Percentiles rank a stretch among this genome's conserved stretches.
Conservation (phyloP, 1,140 invertebrate species). For the Drosophila melanogaster region DNA sequence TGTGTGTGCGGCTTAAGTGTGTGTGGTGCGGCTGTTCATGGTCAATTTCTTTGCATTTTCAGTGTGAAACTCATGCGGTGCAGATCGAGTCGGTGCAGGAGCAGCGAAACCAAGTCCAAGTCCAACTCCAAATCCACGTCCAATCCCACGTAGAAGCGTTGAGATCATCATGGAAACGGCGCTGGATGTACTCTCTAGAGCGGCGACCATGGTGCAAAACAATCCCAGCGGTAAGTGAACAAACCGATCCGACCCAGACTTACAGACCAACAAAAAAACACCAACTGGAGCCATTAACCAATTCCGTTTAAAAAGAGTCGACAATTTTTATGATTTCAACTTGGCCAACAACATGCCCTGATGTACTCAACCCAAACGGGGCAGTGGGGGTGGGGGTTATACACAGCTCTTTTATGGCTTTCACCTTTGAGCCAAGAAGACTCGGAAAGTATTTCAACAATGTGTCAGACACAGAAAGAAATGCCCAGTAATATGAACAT, state of each 20-base stretch:
- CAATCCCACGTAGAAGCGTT: conserved; percentile 5
- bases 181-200: conserved; percentile 94
- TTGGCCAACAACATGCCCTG: conserved; percentile 9
- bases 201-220: conserved; percentile 95
- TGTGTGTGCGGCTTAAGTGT: not conserved
- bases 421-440: conserved; percentile 62
- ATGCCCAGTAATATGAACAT: no score
- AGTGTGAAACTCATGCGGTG: conserved; percentile 80
- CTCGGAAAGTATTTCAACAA: conserved; percentile 49
- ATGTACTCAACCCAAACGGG: conserved; percentile 4
- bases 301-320: conserved; percentile 62
- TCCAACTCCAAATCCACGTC: conserved; percentile 39
- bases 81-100: conserved; percentile 58
- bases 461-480: conserved; percentile 14
- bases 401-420: conserved; percentile 51
- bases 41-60: conserved; percentile 76
- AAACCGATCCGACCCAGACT: not conserved
- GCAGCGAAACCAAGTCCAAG: conserved; percentile 19
- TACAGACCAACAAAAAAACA: not conserved
- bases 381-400: conserved; percentile 17
- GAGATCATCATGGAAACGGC: conserved; percentile 89
- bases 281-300: conserved; percentile 53
- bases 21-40: conserved; percentile 43
- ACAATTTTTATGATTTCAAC: conserved; percentile 47
- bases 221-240: conserved; percentile 85